Percentiles rank a stretch among this genome's conserved stretches.
phyloP scores from a whole-genome alignment of 1,140 invertebrate genomes.

The Dryas iulia region DNA sequence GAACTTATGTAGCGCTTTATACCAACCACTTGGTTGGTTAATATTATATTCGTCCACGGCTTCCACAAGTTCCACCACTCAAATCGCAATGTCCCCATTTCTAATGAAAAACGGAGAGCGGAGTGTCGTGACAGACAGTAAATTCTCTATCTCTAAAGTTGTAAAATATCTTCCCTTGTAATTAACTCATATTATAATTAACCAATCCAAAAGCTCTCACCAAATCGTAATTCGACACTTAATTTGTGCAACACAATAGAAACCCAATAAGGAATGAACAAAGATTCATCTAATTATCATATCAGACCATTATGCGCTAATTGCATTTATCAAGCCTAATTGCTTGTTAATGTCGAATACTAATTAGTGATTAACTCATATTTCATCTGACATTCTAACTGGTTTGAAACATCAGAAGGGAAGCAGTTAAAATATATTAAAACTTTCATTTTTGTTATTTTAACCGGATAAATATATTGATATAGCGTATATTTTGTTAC shows the following conservation, averaged over 20 bases:
- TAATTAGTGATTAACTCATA: constrained; percentile 19
- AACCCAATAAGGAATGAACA: background rate
- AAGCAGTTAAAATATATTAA: background rate
- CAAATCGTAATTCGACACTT: constrained; percentile 23
- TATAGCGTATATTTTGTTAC: no score
- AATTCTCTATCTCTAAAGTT: no score
- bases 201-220: constrained; percentile 11
- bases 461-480: no score
- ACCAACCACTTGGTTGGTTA: no score
- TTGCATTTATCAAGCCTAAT: constrained; percentile 29
- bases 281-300: background rate
- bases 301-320: constrained; percentile 23
- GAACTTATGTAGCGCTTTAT: no score
- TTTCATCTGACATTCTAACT: background rate
- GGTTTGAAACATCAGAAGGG: background rate
- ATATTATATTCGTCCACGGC: no score
- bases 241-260: constrained; percentile 26
- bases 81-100: no score
- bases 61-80: no score
- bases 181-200: constrained; percentile 13
- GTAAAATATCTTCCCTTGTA: no score
- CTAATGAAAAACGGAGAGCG: no score
- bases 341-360: constrained; percentile 8
- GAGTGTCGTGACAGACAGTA: no score
- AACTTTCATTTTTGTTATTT: background rate